Evolutionary conservation across 2,888 invertebrate genomes (phyloP).

Genomic region (Xanthia togata): DNA sequence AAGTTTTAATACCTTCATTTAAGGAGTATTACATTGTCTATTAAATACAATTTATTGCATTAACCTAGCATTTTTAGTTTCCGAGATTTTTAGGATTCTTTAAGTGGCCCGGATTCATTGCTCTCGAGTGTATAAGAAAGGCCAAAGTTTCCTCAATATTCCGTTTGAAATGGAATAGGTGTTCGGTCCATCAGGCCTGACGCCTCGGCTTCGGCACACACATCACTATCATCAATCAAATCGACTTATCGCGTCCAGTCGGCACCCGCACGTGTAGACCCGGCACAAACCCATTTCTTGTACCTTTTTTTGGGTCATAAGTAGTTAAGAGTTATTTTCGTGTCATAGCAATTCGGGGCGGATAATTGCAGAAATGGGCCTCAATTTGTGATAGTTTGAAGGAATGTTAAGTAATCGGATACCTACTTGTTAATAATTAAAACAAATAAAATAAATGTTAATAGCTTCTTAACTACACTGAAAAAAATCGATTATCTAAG

Average conservation of each 20-base stretch:
- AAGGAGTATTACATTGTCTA: no score
- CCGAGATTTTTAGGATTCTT: no score
- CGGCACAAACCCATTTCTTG: slow-evolving; percentile 69
- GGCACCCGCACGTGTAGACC: slow-evolving; percentile 69
- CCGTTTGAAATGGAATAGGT: slow-evolving; percentile 51
- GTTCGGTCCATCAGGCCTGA: slow-evolving; percentile 54
- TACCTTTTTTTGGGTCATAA: slow-evolving; percentile 63
- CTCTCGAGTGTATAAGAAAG: no score
- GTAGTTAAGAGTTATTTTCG: slow-evolving; percentile 14
- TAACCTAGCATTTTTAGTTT: no score
- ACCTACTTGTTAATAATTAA: no score
- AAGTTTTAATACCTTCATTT: no score
- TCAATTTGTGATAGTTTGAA: background rate
- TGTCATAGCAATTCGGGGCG: slow-evolving; percentile 52
- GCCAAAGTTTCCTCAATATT: slow-evolving; percentile 22
- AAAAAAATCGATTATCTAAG: no score
- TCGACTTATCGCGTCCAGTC: slow-evolving; percentile 79
- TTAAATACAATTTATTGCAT: no score
- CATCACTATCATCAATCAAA: slow-evolving; percentile 79
- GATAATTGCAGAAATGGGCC: slow-evolving; percentile 53
- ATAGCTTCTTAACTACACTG: no score
- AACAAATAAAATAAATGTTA: no score
- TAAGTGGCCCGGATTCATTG: no score
- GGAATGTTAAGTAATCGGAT: background rate
- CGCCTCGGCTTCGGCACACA: slow-evolving; percentile 56